A percentile compares a stretch with the other conserved stretches of the same genome.
Evolutionary conservation across 2,888 invertebrate species (phyloP).

Genomic region (Caenorhabditis becei): DNA sequence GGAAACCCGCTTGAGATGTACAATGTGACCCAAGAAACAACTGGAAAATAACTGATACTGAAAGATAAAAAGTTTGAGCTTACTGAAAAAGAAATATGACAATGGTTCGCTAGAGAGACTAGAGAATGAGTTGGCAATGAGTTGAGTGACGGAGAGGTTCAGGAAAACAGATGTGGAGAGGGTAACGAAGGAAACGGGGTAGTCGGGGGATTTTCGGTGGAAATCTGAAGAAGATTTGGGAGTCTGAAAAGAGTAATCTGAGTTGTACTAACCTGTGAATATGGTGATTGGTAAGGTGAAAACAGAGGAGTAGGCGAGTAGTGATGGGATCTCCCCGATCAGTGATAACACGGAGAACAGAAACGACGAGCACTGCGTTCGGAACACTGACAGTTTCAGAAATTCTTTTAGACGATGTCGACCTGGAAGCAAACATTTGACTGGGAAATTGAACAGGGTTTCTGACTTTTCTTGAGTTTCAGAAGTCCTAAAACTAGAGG

Average conservation of each 20-base stretch:
- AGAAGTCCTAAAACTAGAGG: conserved; percentile 43
- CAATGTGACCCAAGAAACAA: conserved; percentile 23
- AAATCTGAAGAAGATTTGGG: conserved; percentile 38
- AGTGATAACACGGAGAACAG: conserved; percentile 9
- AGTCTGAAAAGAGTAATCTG: neutral
- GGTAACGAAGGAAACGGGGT: neutral
- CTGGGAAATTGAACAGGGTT: neutral
- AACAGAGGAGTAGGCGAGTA: conserved; percentile 1
- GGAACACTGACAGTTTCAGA: conserved; percentile 24
- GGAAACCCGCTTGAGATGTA: conserved; percentile 37
- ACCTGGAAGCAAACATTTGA: conserved; percentile 15
- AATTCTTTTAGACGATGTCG: conserved; percentile 40
- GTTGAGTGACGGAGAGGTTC: conserved; percentile 17
- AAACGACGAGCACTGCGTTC: conserved; percentile 19
- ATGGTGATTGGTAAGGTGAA: conserved; percentile 23
- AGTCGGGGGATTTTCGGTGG: conserved; percentile 25
- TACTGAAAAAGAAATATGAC: conserved; percentile 43
- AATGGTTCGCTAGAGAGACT: conserved; percentile 24
- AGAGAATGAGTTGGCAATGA: conserved; percentile 6
- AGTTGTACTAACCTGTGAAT: conserved; percentile 28
- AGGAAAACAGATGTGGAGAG: conserved; percentile 12
- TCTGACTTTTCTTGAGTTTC: conserved; percentile 31
- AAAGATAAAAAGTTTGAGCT: neutral
- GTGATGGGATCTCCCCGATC: conserved; percentile 2
- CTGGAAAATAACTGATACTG: conserved; percentile 16